Conservation (phyloP, 2,888 invertebrate species). For the Poecilobothrus nobilitatus region DNA sequence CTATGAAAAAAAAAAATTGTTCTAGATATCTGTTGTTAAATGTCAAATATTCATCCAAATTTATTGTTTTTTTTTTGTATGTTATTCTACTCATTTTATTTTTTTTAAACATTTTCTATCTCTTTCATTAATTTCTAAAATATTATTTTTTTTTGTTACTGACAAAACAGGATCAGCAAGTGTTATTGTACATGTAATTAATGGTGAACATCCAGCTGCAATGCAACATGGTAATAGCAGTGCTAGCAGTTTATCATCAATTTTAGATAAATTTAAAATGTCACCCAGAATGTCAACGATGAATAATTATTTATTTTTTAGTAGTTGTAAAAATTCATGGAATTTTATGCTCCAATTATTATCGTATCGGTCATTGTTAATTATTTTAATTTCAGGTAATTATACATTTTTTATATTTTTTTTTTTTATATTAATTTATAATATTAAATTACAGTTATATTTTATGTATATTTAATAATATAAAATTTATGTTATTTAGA, state of each 20-base stretch:
- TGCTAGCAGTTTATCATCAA: slow-evolving; percentile 33
- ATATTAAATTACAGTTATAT: too few species aligned
- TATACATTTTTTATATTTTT: not conserved
- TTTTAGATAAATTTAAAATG: slow-evolving; percentile 25
- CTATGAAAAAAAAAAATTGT: too few species aligned
- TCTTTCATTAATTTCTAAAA: not conserved
- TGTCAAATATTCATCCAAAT: too few species aligned
- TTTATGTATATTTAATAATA: too few species aligned
- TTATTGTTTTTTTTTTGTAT: too few species aligned
- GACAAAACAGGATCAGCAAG: slow-evolving; percentile 61
- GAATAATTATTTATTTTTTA: slow-evolving; percentile 4
- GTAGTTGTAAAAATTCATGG: slow-evolving; percentile 1
- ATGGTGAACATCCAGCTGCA: slow-evolving; percentile 61
- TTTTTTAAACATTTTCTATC: not conserved
- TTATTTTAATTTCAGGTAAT: slow-evolving; percentile 6
- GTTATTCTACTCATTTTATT: too few species aligned
- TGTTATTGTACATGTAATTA: slow-evolving; percentile 73
- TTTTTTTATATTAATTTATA: too few species aligned
- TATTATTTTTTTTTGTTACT: slow-evolving; percentile 10
- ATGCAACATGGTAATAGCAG: slow-evolving; percentile 50
- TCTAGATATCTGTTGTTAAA: too few species aligned
- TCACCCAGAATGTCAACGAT: slow-evolving; percentile 20
- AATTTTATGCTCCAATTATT: slow-evolving; percentile 4
- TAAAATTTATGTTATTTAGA: too few species aligned
- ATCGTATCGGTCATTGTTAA: not conserved